These are phyloP conservation scores for Sorex araneus DNA, from an alignment of 2,113 vertebrate genomes.

Conservation along the genomic window DNA sequence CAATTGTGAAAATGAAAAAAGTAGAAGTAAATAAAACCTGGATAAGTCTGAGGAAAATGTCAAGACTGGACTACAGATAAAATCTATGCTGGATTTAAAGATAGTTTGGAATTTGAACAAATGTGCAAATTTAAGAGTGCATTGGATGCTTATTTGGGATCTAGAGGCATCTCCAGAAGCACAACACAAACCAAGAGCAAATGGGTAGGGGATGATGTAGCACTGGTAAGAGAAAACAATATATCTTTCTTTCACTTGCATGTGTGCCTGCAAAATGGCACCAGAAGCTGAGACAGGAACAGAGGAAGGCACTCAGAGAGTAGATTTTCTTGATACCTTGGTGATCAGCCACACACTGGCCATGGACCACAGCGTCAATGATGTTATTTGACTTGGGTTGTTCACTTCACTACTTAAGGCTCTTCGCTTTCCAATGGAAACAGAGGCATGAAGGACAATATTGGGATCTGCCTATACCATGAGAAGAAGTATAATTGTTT, in stretches of 20 bases:
- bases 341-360: conserved; percentile 80
- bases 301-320: neutral
- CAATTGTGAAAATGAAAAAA: conserved; percentile 58
- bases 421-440: conserved; percentile 71
- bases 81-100: neutral
- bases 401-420: neutral
- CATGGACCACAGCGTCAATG: conserved; percentile 53
- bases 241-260: neutral
- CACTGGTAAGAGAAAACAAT: neutral
- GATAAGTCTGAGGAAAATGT: neutral
- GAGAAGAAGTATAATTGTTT: conserved; percentile 13
- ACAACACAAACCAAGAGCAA: neutral
- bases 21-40: conserved; percentile 70
- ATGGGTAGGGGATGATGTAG: neutral
- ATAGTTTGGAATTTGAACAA: neutral
- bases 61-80: neutral
- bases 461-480: conserved; percentile 75
- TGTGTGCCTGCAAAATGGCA: neutral
- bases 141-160: neutral
- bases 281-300: fast-evolving
- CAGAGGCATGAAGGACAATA: conserved; percentile 75
- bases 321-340: conserved; percentile 74
- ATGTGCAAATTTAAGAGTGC: neutral
- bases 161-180: neutral
- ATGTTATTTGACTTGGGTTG: neutral